Conservation (phyloP, 2,888 invertebrate species). For the Torymus tubicola region DNA sequence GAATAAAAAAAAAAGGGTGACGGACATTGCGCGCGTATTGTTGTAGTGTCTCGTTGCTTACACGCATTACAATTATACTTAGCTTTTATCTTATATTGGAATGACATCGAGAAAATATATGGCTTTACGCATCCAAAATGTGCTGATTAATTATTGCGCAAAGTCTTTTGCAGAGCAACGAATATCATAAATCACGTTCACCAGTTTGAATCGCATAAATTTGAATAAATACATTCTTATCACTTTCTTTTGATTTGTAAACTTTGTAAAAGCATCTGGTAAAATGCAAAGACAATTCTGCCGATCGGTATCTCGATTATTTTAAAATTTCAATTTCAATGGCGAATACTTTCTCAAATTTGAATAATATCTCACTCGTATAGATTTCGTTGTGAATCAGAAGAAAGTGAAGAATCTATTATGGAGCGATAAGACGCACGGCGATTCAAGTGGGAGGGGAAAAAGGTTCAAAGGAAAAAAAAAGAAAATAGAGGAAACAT, state of each 20-base stretch:
- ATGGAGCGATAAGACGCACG: slow-evolving; percentile 20
- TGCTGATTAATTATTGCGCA: slow-evolving; percentile 11
- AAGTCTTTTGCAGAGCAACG: slow-evolving; percentile 20
- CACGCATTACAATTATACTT: slow-evolving; percentile 5
- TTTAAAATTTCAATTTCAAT: slow-evolving; percentile 5
- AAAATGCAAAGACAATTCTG: too few species aligned
- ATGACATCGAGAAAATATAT: slow-evolving; percentile 20
- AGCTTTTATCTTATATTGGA: slow-evolving; percentile 5
- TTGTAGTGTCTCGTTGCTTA: slow-evolving; percentile 15
- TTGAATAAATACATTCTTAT: not conserved
- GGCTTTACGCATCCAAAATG: slow-evolving; percentile 21
- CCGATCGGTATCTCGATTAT: too few species aligned
- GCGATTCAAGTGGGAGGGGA: slow-evolving; percentile 10
- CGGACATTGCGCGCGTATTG: slow-evolving; percentile 23
- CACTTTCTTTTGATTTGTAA: slow-evolving; percentile 1
- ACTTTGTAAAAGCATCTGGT: too few species aligned
- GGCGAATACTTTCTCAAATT: not conserved
- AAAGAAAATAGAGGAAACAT: slow-evolving; percentile 10
- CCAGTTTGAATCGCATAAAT: slow-evolving; percentile 1
- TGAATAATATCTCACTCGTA: not conserved
- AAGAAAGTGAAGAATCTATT: slow-evolving; percentile 32
- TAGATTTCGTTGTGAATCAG: not conserved
- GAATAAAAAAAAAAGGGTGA: slow-evolving; percentile 33
- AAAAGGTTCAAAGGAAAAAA: not conserved
- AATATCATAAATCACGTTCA: slow-evolving; percentile 15